Percentiles rank a stretch among this genome's conserved stretches.
phyloP scores from a whole-genome alignment of 2,113 vertebrate genomes.

The Orientallactaga bullata region DNA sequence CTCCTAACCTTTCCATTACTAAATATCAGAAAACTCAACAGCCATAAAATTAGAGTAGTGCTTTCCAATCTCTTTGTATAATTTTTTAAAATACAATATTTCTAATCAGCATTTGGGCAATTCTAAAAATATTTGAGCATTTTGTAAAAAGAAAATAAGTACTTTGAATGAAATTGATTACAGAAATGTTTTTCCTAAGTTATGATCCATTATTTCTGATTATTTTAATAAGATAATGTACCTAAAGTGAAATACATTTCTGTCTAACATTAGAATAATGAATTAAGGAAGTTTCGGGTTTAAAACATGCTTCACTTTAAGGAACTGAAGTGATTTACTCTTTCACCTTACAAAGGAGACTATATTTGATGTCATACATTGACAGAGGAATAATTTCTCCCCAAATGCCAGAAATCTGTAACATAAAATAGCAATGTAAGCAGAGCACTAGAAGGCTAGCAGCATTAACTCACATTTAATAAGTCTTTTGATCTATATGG shows the following conservation, averaged over 20 bases:
- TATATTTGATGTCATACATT: neutral
- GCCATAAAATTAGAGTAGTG: neutral
- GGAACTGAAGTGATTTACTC: neutral
- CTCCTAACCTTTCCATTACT: neutral
- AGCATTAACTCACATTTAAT: neutral
- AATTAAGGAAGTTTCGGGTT: conserved; percentile 10
- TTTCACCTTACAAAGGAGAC: neutral
- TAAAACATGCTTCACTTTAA: neutral
- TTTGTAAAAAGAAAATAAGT: neutral
- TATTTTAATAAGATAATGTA: neutral
- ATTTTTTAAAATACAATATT: neutral
- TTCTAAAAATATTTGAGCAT: neutral
- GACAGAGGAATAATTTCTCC: neutral
- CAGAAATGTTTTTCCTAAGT: neutral
- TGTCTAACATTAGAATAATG: neutral
- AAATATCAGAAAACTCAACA: neutral
- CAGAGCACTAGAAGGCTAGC: neutral
- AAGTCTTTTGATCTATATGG: conserved; percentile 1
- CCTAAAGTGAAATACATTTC: neutral
- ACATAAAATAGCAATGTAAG: neutral
- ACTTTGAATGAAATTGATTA: neutral
- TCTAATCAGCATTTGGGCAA: neutral
- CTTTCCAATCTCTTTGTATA: neutral
- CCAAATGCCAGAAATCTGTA: neutral
- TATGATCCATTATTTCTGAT: conserved; percentile 16